Evolutionary conservation across 2,888 invertebrate species (phyloP), one percentile per base, ranked within the genome.

Genomic region (Choreutis nemorana): DNA sequence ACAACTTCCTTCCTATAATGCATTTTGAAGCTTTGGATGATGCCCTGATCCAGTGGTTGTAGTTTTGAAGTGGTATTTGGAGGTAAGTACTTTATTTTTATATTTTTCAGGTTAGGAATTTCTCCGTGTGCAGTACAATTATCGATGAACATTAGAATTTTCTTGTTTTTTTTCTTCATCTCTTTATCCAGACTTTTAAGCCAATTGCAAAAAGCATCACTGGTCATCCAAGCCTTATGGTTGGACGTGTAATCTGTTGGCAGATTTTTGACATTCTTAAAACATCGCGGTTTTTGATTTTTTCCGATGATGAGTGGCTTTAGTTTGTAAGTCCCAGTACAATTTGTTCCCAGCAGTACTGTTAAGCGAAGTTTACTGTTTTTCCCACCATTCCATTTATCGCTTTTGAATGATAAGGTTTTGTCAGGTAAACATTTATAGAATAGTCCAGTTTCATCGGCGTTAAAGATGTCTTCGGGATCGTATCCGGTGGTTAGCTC

Each of bases 1-100:
- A 39, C 38, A 40, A 43, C 40, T 40, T 43, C 37, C 32, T 38
- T 39, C 27, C 35, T 36, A 30, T 40, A 42, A 30, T 34, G 36
- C 34, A 35, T 37, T 38, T 42, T 37, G 33, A 41, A 35, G 34
- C 29, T 31, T 33, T 40, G 34, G 24, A 40, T 39, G 27, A 40
- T 37, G 32, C 36, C 37, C 21, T 34, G 37, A 28, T 40, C 37
- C 26, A 40, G 29, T 31, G 36, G 40, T 31, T 37, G 38, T 25
- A 41, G 33, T 39, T 36, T 34, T 21, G 27, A 34, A 31, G 39
- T 37, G 37, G 35, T 36, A 34, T 41, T 38, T 29, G 36, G 25
- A 33, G 37, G 37, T 11, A 37, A 37, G 30, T 35, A 39, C 32
- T 36, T 35, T 31, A 37, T 36, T 42, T 40, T 39, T 37, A 40